A percentile compares a stretch with the other conserved stretches of the same genome.
These are phyloP conservation scores for Sciaenops ocellatus DNA, from an alignment of 2,797 vertebrate species.

Conservation along the genomic window DNA sequence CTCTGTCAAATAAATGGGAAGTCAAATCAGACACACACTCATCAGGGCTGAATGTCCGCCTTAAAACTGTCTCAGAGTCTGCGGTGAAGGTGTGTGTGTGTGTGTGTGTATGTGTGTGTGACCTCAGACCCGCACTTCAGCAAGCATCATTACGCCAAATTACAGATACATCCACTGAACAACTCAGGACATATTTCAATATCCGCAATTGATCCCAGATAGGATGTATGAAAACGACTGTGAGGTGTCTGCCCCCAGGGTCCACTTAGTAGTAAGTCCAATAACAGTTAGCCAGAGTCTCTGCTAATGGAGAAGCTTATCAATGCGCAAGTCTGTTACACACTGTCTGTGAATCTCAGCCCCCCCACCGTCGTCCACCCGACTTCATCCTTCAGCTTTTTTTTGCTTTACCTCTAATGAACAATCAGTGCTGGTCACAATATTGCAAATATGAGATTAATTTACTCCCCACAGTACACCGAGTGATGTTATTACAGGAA, in stretches of 20 bases:
- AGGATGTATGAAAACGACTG: conserved; percentile 71
- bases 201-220: conserved; percentile 73
- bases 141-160: conserved; percentile 60
- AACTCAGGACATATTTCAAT: conserved; percentile 68
- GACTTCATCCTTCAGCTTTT: conserved; percentile 57
- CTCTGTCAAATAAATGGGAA: background rate
- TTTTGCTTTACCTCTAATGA: conserved; percentile 71
- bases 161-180: conserved; percentile 41
- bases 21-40: conserved; percentile 16
- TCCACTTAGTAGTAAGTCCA: conserved; percentile 76
- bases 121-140: conserved; percentile 40
- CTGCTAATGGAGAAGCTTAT: conserved; percentile 74
- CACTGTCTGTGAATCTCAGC: conserved; percentile 45
- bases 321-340: conserved; percentile 62
- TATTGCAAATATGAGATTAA: conserved; percentile 84
- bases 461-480: conserved; percentile 76
- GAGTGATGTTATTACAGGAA: conserved; percentile 84
- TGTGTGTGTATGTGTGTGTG: background rate
- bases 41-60: background rate
- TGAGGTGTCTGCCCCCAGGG: conserved; percentile 65
- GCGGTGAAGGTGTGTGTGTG: conserved; percentile 18
- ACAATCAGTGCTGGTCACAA: conserved; percentile 79
- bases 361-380: conserved; percentile 22
- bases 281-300: conserved; percentile 74
- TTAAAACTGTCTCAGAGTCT: conserved; percentile 15